Base-by-base conservation (phyloP, 2,888 invertebrate genomes). In the Steinernema carpocapsae region DNA sequence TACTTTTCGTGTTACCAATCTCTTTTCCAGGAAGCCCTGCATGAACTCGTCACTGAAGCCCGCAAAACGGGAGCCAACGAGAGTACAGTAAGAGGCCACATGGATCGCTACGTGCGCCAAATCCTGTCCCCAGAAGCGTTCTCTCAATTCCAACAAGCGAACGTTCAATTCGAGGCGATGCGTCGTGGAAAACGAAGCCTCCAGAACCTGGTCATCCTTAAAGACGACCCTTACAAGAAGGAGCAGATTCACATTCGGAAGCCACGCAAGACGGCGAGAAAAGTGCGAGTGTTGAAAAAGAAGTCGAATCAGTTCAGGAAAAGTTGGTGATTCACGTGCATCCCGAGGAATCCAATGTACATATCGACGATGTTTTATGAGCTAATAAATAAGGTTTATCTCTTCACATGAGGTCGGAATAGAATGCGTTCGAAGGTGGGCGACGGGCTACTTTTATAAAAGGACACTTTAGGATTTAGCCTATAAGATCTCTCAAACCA, bases 21-120 rank as follows among this genome's bases (percentile, higher is more conserved):
- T n/a, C 37, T 6, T 22, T 26, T 59, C 43, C 71, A 80, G 79
- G 78, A 79, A 76, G 72, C 75, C 22, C 76, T 80, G 3, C 74
- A 76, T 52, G 80, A 80, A 64, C 71, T 80, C 29, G 74, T 80
- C 12, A 75, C 73, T n/a, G 78, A 79, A 37, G 80, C 80, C 6
- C 73, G 80, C 4, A 32, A 70, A n/a, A 70, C 48, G 14, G 80
- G 80, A 22, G 80, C 80, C 17, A 56, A 45, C 22, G 80, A 80
- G 45, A 24, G 71, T 2, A 70, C 59, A 26, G 77, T 80, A 10
- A 75, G 76, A 29, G 45, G 74, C n/a, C 71, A 78, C 74, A 78
- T 79, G 26, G 71, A 78, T 52, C 72, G 59, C 51, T 80, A 80
- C 64, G 70, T 79, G 22, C 56, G 73, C 42, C 70, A 74, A 42